phyloP scores from a whole-genome alignment of 2,113 vertebrate genomes.

The Oreochromis tanganicae region DNA sequence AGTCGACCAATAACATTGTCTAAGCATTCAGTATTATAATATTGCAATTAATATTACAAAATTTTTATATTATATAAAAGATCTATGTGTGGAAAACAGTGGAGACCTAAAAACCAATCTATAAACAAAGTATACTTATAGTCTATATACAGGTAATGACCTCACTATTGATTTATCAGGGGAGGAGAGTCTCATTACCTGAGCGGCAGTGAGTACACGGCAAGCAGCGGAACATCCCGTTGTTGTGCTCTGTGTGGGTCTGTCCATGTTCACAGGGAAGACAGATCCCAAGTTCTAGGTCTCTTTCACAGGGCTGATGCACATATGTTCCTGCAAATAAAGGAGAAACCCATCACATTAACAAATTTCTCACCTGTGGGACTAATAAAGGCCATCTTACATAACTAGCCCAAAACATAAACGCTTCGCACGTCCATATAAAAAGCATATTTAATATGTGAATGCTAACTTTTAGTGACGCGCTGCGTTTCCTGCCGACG shows the following conservation, averaged over 20 bases:
- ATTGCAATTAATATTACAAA: not conserved
- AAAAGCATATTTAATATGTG: not conserved
- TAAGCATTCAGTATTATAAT: not conserved
- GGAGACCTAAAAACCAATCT: not conserved
- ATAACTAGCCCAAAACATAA: not conserved
- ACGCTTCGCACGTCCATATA: not conserved
- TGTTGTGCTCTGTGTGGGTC: slow-evolving; percentile 74
- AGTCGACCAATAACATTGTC: not conserved
- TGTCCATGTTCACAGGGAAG: slow-evolving; percentile 58
- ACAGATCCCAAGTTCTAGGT: slow-evolving; percentile 58
- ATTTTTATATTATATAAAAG: not conserved
- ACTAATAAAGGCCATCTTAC: no score
- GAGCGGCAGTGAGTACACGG: slow-evolving; percentile 71
- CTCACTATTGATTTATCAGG: not conserved
- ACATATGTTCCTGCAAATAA: slow-evolving; percentile 66
- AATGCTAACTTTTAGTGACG: not conserved
- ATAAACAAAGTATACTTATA: not conserved
- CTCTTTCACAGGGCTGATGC: slow-evolving; percentile 51
- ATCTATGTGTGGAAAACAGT: not conserved
- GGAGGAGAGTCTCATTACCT: slow-evolving; percentile 42
- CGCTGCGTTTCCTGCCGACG: not conserved
- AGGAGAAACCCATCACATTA: not conserved
- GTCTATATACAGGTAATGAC: not conserved
- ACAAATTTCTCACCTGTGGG: no score
- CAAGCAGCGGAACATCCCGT: slow-evolving; percentile 74